A percentile compares a stretch with the other conserved stretches of the same genome.
phyloP scores from a whole-genome alignment of 2,888 invertebrate species.

The Dasysyrphus tricinctus region DNA sequence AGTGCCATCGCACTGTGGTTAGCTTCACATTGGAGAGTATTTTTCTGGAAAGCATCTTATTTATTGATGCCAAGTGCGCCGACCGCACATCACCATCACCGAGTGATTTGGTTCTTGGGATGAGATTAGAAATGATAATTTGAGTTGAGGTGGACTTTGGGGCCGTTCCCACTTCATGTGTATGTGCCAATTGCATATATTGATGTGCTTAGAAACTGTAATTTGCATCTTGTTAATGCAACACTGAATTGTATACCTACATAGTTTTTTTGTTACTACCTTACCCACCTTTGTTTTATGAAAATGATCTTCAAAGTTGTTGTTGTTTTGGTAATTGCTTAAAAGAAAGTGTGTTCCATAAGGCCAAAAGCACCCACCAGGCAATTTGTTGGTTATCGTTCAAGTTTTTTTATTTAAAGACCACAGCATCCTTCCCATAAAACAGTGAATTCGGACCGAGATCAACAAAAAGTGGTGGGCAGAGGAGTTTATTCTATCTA shows the following conservation, averaged over 20 bases:
- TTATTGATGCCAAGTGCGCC: conserved; percentile 44
- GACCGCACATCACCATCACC: background rate
- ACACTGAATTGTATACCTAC: background rate
- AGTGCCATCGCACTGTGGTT: conserved; percentile 22
- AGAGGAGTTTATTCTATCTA: no score
- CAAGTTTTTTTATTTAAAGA: background rate
- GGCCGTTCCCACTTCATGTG: conserved; percentile 56
- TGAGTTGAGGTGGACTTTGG: conserved; percentile 37
- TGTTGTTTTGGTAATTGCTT: background rate
- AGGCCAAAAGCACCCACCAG: background rate
- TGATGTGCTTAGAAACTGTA: conserved; percentile 28
- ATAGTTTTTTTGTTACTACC: background rate
- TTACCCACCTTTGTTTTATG: background rate
- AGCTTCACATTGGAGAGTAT: conserved; percentile 11
- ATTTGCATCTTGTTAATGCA: conserved; percentile 51
- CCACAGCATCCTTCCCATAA: no score
- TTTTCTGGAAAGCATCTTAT: background rate
- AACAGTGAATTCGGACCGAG: background rate
- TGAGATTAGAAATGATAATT: conserved; percentile 46
- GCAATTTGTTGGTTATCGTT: background rate
- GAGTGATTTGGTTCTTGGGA: conserved; percentile 25
- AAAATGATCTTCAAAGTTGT: background rate
- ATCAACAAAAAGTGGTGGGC: background rate
- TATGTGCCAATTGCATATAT: conserved; percentile 58
- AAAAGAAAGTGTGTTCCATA: background rate